Evolutionary conservation across 23 tunicate genomes (phyloP).

Genomic region (Halocynthia aurantium): DNA sequence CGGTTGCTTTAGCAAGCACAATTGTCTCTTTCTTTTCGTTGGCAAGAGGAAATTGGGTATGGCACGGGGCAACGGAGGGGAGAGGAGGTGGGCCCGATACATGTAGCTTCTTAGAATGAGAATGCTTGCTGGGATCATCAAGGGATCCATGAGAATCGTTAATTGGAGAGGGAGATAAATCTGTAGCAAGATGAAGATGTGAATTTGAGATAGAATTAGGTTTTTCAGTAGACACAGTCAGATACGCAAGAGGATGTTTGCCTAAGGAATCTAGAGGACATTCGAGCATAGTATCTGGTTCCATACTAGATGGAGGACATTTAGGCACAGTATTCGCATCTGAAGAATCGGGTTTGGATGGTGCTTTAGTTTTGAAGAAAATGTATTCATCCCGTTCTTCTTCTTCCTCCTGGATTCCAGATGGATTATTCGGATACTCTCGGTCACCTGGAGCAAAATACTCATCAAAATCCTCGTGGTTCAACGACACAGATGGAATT

Average conservation of each 20-base stretch:
- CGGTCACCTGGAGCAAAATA: constrained; percentile 33
- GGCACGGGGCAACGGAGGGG: background rate
- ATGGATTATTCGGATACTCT: background rate
- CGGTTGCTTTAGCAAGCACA: background rate
- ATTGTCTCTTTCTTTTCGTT: background rate
- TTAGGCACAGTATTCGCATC: too few species aligned
- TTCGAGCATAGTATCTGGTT: too few species aligned
- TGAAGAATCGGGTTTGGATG: background rate
- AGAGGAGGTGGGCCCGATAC: constrained; percentile 1
- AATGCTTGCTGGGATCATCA: too few species aligned
- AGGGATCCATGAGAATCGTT: too few species aligned
- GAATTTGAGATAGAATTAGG: too few species aligned
- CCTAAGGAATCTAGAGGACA: too few species aligned
- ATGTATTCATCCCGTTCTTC: background rate
- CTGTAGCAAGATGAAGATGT: too few species aligned
- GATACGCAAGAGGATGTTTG: too few species aligned
- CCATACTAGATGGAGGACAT: too few species aligned
- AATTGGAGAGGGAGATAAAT: too few species aligned
- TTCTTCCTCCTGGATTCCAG: background rate
- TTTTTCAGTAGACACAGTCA: too few species aligned
- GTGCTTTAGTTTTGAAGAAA: background rate
- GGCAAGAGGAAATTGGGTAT: background rate
- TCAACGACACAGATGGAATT: constrained; percentile 69
- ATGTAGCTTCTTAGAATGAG: too few species aligned
- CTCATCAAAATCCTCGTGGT: constrained; percentile 58